phyloP scores from a whole-genome alignment of 2,113 vertebrate species.

The Ariopsis seemanni region DNA sequence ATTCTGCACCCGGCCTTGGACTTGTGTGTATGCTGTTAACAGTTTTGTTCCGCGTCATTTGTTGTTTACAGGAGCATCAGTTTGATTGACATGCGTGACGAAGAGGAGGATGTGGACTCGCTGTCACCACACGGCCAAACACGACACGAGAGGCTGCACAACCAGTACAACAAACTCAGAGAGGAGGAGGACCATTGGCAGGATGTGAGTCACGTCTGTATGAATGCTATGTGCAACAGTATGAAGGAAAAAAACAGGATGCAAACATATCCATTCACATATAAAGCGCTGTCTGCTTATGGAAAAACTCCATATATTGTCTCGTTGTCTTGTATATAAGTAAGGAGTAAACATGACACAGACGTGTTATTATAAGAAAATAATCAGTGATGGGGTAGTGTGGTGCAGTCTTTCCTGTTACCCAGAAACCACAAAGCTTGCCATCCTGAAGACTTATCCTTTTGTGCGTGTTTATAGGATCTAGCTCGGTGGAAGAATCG shows the following conservation, averaged over 20 bases:
- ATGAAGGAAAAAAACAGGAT: background rate
- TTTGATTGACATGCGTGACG: constrained; percentile 89
- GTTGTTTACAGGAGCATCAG: constrained; percentile 82
- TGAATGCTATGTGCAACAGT: background rate
- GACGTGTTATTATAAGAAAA: background rate
- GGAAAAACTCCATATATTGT: background rate
- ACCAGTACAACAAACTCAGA: constrained; percentile 79
- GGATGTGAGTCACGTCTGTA: constrained; percentile 76
- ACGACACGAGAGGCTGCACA: constrained; percentile 86
- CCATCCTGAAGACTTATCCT: background rate
- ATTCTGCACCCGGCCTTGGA: constrained; percentile 9
- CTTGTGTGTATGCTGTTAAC: background rate
- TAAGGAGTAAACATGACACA: background rate
- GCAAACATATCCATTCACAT: background rate
- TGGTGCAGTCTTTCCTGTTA: background rate
- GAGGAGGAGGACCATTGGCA: constrained; percentile 96
- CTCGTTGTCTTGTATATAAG: background rate
- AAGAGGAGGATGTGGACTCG: constrained; percentile 84
- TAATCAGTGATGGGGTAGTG: background rate
- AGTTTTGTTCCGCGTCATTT: constrained; percentile 26
- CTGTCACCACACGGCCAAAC: constrained; percentile 84
- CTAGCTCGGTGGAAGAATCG: constrained; percentile 94
- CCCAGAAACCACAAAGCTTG: background rate
- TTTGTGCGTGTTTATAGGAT: constrained; percentile 72
- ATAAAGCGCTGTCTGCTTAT: background rate